Evolutionary conservation across 2,797 vertebrate species (phyloP), one percentile per base, ranked within the genome.

Genomic region (Danio kyathit): DNA sequence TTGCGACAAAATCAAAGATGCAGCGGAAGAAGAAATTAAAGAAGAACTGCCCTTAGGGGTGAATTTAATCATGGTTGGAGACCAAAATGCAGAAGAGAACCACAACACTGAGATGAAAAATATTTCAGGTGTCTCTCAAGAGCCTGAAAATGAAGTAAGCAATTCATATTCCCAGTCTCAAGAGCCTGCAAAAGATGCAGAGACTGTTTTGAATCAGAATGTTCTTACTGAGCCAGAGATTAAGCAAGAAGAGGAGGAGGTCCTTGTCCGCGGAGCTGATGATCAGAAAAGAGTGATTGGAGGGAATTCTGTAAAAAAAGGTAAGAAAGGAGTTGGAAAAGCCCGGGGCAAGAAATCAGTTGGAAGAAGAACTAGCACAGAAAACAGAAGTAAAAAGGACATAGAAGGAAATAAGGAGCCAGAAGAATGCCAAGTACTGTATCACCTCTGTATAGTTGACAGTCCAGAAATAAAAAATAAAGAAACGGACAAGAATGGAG

Each of bases 171-270:
- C 64, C 79, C 57, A 61, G 49, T 9, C 59, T 12, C 72, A 49
- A 59, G 81, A 69, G 44, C 71, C 43, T 67, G 56, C 46, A 61
- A 67, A 83, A 66, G 79, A 86, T 56, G 81, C 63, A 3, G 21
- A 17, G 17, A 19, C 76, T 81, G 82, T 75, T 76, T 88, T 69
- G 21, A 38, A 12, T 57, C 74, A 80, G 9, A 84, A 82, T 56
- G 84, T 65, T 8, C 90, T 88, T 51, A 89, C 89, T 0, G 87
- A 89, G 60, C 87, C 86, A 2, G 90, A 90, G 11, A 86, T 95
- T 73, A 94, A 95, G 82, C 90, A 94, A 63, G 94, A 95, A 64
- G 90, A 93, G 56, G 91, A 92, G 73, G 93, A 94, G 86, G 57
- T 89, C 0, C 46, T 88, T 38, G 88, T 93, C 40, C 71, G 78